A percentile compares a stretch with the other conserved stretches of the same genome.
phyloP scores from a whole-genome alignment of 23 tunicate genomes.

The Halocynthia roretzi region DNA sequence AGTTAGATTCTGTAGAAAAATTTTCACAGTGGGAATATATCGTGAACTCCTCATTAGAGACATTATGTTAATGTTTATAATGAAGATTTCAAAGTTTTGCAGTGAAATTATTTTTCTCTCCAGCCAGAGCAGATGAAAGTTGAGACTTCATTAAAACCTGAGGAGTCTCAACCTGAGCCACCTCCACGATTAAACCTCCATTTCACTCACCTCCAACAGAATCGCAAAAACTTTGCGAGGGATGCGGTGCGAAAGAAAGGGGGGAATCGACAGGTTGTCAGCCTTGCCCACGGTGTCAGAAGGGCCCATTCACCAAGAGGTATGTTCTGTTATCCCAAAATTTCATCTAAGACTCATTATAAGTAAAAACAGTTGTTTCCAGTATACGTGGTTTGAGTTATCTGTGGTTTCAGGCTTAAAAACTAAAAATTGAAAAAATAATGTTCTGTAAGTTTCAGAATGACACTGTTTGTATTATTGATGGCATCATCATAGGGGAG shows the following conservation, averaged over 20 bases:
- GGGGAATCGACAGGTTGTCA: not conserved
- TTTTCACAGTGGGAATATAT: not conserved
- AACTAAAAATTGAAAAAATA: too few relatives aligned
- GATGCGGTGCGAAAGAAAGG: not conserved
- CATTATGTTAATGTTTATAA: too few relatives aligned
- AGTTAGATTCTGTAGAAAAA: not conserved
- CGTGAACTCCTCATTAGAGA: too few relatives aligned
- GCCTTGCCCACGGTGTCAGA: not conserved
- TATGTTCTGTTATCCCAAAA: not conserved
- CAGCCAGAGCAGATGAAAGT: conserved; percentile 6
- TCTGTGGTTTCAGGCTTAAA: too few relatives aligned
- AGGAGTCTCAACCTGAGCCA: not conserved
- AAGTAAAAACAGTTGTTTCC: too few relatives aligned
- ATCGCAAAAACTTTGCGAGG: conserved; percentile 1
- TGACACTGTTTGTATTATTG: too few relatives aligned
- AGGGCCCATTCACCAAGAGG: conserved; percentile 1
- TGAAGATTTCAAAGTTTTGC: too few relatives aligned
- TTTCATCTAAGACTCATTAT: too few relatives aligned
- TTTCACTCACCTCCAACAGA: conserved; percentile 26
- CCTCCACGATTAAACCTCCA: conserved; percentile 17
- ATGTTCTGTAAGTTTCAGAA: too few relatives aligned
- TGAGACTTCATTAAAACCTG: not conserved
- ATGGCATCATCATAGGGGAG: too few relatives aligned
- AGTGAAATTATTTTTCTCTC: not conserved
- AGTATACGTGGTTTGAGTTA: too few relatives aligned